phyloP scores from a whole-genome alignment of 2,113 vertebrate species.

The Triplophysa rosa region DNA sequence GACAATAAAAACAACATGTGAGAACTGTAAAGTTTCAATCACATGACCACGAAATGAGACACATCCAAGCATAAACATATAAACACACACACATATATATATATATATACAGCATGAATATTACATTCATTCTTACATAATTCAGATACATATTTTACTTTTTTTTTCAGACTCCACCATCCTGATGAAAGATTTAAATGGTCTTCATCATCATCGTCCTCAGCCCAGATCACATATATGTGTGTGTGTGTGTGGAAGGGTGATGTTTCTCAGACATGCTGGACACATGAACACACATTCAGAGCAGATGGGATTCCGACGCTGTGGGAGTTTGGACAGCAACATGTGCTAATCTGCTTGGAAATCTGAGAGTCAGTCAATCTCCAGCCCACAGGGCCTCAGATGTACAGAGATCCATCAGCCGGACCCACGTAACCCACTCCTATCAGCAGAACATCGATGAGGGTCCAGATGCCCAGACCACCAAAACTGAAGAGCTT shows the following conservation, averaged over 20 bases:
- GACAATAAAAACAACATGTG: too few relatives aligned
- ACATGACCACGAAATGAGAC: too few relatives aligned
- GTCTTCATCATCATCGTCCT: neutral
- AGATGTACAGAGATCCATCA: slow-evolving; percentile 97
- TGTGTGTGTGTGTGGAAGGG: neutral
- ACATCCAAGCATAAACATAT: too few relatives aligned
- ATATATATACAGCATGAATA: neutral
- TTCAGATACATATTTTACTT: neutral
- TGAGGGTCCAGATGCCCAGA: slow-evolving; percentile 95
- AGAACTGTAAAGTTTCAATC: too few relatives aligned
- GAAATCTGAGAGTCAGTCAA: slow-evolving; percentile 50
- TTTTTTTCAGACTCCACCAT: neutral
- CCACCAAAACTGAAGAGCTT: slow-evolving; percentile 99
- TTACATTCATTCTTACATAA: neutral
- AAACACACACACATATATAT: too few relatives aligned
- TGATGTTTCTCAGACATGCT: slow-evolving; percentile 51
- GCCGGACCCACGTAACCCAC: slow-evolving; percentile 96
- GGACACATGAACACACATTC: slow-evolving; percentile 56
- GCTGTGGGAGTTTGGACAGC: slow-evolving; percentile 55
- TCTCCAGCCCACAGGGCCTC: slow-evolving; percentile 51
- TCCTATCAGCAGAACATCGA: slow-evolving; percentile 92
- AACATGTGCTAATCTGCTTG: slow-evolving; percentile 57
- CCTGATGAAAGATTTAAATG: neutral
- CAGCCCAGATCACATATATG: neutral
- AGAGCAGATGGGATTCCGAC: slow-evolving; percentile 69